Evolutionary conservation across 1,140 invertebrate genomes (phyloP), one percentile per base, ranked within the genome.

Genomic region (Adelges cooleyi): DNA sequence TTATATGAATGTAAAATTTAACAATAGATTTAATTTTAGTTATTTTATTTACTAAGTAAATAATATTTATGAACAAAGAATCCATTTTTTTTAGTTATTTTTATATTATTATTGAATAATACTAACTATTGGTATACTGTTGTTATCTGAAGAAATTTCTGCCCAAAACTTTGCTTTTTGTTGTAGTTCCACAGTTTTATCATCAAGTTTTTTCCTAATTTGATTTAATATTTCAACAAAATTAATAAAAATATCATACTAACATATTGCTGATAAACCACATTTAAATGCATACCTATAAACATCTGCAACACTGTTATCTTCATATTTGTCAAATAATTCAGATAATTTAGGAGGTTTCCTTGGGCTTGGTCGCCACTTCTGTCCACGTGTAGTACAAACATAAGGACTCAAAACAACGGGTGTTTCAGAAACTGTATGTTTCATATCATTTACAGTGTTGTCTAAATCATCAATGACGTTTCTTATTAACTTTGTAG

Each of bases 271-370:
- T 33, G 11, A 36, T 13, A 13, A 38, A 52, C 17, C 20, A 38
- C 18, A 51, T n/a, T n/a, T 9, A 54, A 20, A 59, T 17, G 20
- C 0, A 20, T 33, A 46, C 56, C 27, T 62, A 15, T 48, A 62
- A 20, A 13, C 23, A 62, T 62, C 56, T 46, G 56, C 56, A 46
- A 62, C 3, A 62, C 15, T 48, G 15, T 62, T 8, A 22, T 62
- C 42, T 33, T 62, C 56, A 48, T 62, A 62, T 29, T 62, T 48
- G 3, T 29, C 25, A 29, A 48, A 48, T 8, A 62, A 25, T 10
- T 62, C 42, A 22, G 56, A 62, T 29, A 62, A 29, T 48, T 62
- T 62, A 46, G 56, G 56, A 62, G 56, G 42, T 62, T 62, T 48
- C 2, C 17, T n/a, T 27, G 56, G 23, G 15, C 25, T 48, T 22